Percentiles rank a stretch among this genome's conserved stretches.
Evolutionary conservation across 1,140 invertebrate species (phyloP).

Genomic region (Aricia agestis): DNA sequence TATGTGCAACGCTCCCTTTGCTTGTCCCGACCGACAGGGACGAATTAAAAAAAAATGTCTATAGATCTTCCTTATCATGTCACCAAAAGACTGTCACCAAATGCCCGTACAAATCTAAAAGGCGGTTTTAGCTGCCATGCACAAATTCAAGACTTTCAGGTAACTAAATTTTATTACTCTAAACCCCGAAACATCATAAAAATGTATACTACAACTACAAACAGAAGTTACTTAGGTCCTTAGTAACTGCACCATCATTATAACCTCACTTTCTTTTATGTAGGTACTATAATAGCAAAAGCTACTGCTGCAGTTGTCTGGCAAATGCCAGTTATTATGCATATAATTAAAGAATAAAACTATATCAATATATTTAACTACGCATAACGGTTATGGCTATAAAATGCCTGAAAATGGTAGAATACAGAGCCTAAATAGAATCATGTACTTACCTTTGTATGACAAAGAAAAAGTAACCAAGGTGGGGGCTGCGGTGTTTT

Average conservation of each 20-base stretch:
- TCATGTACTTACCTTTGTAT: too few species aligned
- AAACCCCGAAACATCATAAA: constrained; percentile 19
- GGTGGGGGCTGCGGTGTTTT: too few species aligned
- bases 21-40: too few species aligned
- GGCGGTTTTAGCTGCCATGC: constrained; percentile 66
- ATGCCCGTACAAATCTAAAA: constrained; percentile 64
- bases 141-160: constrained; percentile 71
- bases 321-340: neutral
- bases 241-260: constrained; percentile 51
- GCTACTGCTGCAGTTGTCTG: neutral
- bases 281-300: constrained; percentile 4
- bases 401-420: too few species aligned
- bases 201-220: constrained; percentile 19
- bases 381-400: too few species aligned
- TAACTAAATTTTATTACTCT: constrained; percentile 35
- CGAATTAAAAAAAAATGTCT: too few species aligned
- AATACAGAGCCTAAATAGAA: too few species aligned
- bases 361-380: neutral
- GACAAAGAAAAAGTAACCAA: too few species aligned
- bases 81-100: constrained; percentile 61
- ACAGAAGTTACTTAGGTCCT: constrained; percentile 19
- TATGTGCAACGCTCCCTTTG: too few species aligned
- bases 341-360: neutral
- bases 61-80: constrained; percentile 50
- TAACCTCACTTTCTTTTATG: constrained; percentile 53